A percentile compares a stretch with the other conserved stretches of the same genome.
These are phyloP conservation scores for Sprattus sprattus DNA, from an alignment of 2,113 vertebrate genomes.

Conservation along the genomic window DNA sequence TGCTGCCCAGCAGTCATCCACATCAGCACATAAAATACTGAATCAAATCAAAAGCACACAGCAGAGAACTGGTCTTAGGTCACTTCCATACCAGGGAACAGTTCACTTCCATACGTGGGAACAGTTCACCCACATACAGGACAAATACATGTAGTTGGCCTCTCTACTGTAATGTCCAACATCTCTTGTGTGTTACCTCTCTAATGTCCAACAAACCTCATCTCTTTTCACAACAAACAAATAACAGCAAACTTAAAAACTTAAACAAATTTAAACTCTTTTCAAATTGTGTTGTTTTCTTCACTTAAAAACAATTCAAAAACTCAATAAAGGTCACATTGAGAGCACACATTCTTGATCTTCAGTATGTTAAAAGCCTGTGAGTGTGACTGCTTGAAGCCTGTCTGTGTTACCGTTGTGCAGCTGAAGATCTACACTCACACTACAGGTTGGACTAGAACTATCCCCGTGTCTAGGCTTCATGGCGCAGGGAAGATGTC, in stretches of 20 bases:
- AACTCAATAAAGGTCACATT: neutral
- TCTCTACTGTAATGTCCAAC: neutral
- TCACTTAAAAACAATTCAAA: neutral
- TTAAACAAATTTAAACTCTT: neutral
- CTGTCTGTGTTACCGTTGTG: neutral
- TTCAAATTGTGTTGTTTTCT: neutral
- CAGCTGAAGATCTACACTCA: neutral
- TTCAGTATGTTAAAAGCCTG: neutral
- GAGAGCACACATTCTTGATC: no score
- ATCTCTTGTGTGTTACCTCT: no score
- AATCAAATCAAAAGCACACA: no score
- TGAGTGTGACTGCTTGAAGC: neutral
- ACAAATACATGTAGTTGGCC: neutral
- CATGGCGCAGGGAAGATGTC: neutral
- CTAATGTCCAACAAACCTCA: no score
- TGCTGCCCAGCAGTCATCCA: neutral
- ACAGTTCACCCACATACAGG: no score
- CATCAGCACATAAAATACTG: neutral
- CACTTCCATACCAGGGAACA: no score
- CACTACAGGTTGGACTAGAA: neutral
- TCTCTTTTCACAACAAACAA: no score
- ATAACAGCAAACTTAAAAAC: neutral
- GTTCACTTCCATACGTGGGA: no score
- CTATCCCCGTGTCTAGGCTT: no score
- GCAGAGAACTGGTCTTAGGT: no score